phyloP scores from a whole-genome alignment of 2,797 vertebrate genomes.

The Bradypodion pumilum region DNA sequence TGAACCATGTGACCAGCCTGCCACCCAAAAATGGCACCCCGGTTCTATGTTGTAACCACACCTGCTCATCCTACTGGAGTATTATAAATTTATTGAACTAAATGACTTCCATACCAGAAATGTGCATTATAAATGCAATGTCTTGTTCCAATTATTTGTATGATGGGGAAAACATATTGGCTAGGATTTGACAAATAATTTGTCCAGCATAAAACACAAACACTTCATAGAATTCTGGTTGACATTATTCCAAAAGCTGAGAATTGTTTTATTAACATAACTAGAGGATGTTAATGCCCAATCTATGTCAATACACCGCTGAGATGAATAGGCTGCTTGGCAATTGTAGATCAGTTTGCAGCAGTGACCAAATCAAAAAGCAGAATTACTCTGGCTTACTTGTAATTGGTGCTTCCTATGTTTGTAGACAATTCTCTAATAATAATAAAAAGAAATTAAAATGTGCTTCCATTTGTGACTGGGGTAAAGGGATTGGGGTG shows the following conservation, averaged over 20 bases:
- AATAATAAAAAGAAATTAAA: not conserved
- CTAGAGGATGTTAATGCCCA: not conserved
- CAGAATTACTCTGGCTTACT: not conserved
- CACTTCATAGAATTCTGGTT: not conserved
- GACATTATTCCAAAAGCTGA: not conserved
- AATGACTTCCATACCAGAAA: not conserved
- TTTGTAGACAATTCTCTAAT: not conserved
- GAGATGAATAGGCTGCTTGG: not conserved
- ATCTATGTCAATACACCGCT: not conserved
- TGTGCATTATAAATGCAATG: not conserved
- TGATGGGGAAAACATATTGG: not conserved
- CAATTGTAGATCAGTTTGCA: not conserved
- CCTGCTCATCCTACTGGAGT: not conserved
- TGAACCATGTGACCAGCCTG: too few relatives aligned
- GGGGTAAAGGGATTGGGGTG: too few relatives aligned
- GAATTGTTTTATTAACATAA: constrained; percentile 13
- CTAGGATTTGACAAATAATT: not conserved
- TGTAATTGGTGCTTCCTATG: not conserved
- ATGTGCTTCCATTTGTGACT: not conserved
- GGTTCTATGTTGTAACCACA: not conserved
- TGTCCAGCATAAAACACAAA: not conserved
- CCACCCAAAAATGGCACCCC: too few relatives aligned
- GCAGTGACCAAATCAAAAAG: not conserved
- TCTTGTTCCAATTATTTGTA: not conserved
- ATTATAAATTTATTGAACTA: not conserved